A percentile compares a stretch with the other conserved stretches of the same genome.
phyloP scores from a whole-genome alignment of 2,797 vertebrate species.

The Champsocephalus gunnari region DNA sequence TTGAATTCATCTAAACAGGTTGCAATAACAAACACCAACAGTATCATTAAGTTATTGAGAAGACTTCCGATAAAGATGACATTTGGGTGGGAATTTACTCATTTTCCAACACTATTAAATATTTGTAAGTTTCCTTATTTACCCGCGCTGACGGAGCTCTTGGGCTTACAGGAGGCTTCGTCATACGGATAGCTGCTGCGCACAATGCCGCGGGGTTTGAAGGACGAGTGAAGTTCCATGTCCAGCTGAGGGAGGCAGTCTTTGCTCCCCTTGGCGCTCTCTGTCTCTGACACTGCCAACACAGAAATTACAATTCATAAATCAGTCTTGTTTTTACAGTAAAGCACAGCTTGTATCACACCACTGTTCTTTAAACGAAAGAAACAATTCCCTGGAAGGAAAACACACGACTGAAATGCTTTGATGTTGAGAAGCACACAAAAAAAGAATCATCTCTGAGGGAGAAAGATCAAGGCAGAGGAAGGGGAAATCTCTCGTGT shows the following conservation, averaged over 20 bases:
- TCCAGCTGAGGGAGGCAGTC: constrained; percentile 81
- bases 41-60: not conserved
- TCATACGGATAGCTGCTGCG: constrained; percentile 73
- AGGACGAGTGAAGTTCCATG: constrained; percentile 61
- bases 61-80: constrained; percentile 1
- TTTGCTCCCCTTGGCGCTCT: constrained; percentile 81
- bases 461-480: constrained; percentile 47
- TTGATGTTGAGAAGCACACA: constrained; percentile 47
- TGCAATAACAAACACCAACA: not conserved
- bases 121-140: not conserved
- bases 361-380: not conserved
- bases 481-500: constrained; percentile 39
- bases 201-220: constrained; percentile 77
- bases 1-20: not conserved
- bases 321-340: not conserved
- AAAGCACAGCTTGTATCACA: constrained; percentile 15
- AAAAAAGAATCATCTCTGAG: constrained; percentile 45
- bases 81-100: not conserved
- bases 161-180: constrained; percentile 61
- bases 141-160: constrained; percentile 73
- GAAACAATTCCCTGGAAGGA: constrained; percentile 16
- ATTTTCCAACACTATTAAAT: not conserved
- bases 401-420: constrained; percentile 20
- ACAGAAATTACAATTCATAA: constrained; percentile 38
- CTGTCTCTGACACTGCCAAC: constrained; percentile 79